Base-by-base conservation (phyloP, 1,140 invertebrate species). In the Ephestia elutella region DNA sequence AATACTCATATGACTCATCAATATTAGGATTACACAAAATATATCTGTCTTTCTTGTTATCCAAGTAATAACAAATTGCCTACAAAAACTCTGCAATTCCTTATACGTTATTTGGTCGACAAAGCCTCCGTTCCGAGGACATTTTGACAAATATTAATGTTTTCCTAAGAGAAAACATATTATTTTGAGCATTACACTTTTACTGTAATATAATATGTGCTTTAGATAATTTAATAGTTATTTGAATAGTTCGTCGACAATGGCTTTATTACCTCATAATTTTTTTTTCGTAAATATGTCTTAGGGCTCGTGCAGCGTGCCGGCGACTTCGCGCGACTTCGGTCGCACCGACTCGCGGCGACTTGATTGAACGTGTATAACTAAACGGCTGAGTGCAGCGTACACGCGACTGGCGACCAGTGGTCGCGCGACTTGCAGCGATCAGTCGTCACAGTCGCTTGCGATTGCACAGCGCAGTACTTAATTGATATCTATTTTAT, bases 61-160 rank as follows among this genome's bases (percentile, higher is more conserved):
- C 49, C 17, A 0, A 20, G 49, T 50, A 50, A 50, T 20, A 20
- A 50, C 49, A 50, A 50, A 50, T 50, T 50, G 49, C 49, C 49
- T 18, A 13, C 49, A 50, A 50, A 50, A 35, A 50, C 21, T 17
- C 48, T 11, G 49, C 20, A 50, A 50, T 50, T 9, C 18, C 18
- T 20, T 17, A 49, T n/a, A 3, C 49, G 49, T 18, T 20, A 50
- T 50, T 50, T 50, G 5, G 19, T 20, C 49, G 17, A 20, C 49
- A 50, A 20, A 50, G 49, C 19, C 13, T 50, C 49, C 49, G 49
- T 50, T 57, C 61, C 61, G 54, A 54, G 51, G 62, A 63, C 68
- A 56, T 67, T 70, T 70, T 65, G 68, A 67, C 60, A 65, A 65
- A 65, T 70, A 70, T 66, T 70, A 70, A 70, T 70, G 68, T 60